Evolutionary conservation across 1,140 invertebrate genomes (phyloP).

Genomic region (Colletes gigas): DNA sequence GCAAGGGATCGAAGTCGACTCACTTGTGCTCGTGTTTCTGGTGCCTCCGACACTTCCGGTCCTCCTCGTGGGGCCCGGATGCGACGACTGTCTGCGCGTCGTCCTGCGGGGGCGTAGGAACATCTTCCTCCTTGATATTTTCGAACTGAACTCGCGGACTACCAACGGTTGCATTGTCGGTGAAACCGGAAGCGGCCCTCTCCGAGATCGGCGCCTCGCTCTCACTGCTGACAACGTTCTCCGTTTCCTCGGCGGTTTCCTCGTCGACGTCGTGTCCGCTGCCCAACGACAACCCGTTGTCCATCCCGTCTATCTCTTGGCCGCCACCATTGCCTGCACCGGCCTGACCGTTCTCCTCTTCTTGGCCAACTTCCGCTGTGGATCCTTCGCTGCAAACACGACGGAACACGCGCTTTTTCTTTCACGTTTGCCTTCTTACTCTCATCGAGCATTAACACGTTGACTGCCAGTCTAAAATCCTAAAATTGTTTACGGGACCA

Average conservation of each 20-base stretch:
- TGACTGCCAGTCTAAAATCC: no score
- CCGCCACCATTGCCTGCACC: slow-evolving; percentile 51
- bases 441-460: no score
- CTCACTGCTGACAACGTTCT: slow-evolving; percentile 68
- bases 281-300: slow-evolving; percentile 62
- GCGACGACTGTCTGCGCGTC: background rate
- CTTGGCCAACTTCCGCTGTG: slow-evolving; percentile 69
- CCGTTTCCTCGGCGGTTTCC: slow-evolving; percentile 45
- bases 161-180: slow-evolving; percentile 70
- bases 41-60: slow-evolving; percentile 73
- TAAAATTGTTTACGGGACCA: no score
- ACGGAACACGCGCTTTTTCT: background rate
- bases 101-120: background rate
- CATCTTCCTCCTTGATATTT: slow-evolving; percentile 74
- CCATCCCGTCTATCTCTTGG: slow-evolving; percentile 60
- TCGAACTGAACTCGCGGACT: slow-evolving; percentile 81
- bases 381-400: slow-evolving; percentile 74
- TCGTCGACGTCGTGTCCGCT: slow-evolving; percentile 54
- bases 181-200: slow-evolving; percentile 75
- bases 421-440: no score
- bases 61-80: slow-evolving; percentile 59
- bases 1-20: slow-evolving; percentile 14
- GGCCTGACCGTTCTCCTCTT: slow-evolving; percentile 68
- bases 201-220: slow-evolving; percentile 79
- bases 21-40: slow-evolving; percentile 81